These are phyloP conservation scores for Oscheius sp. DNA, from an alignment of 2,888 invertebrate species.

Conservation along the genomic window DNA sequence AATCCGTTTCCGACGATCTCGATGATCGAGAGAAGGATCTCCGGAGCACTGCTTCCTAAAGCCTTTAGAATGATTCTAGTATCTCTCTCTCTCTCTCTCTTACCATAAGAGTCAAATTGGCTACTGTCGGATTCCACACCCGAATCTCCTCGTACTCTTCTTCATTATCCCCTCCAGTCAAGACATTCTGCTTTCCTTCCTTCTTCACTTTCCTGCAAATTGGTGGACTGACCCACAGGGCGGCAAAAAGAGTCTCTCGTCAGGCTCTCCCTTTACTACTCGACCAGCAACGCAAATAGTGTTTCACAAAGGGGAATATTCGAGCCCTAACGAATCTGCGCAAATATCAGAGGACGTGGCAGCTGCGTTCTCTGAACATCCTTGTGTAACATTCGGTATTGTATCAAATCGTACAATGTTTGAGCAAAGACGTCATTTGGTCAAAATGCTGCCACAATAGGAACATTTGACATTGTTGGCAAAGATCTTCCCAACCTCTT, in stretches of 20 bases:
- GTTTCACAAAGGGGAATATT: constrained; percentile 20
- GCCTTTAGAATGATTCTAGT: constrained; percentile 68
- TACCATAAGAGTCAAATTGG: constrained; percentile 78
- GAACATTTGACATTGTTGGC: neutral
- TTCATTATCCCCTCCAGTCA: constrained; percentile 38
- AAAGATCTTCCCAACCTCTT: neutral
- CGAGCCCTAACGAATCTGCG: constrained; percentile 24
- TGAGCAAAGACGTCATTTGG: neutral
- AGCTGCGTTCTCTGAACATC: neutral
- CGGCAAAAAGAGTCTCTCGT: too few relatives aligned
- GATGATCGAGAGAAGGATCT: constrained; percentile 78
- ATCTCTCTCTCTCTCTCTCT: neutral
- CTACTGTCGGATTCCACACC: constrained; percentile 77
- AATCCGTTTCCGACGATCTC: constrained; percentile 78
- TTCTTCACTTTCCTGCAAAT: constrained; percentile 73
- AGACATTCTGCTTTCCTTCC: constrained; percentile 69
- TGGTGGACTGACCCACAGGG: neutral
- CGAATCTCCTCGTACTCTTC: constrained; percentile 81
- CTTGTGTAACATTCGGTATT: neutral
- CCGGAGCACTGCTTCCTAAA: constrained; percentile 78
- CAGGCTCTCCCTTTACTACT: too few relatives aligned
- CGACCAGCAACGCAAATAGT: constrained; percentile 1
- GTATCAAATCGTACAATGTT: neutral
- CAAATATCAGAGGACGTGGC: constrained; percentile 9
- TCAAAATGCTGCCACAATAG: neutral